Evolutionary conservation across 2,113 vertebrate species (phyloP), one percentile per base, ranked within the genome.

Genomic region (Dipodomys merriami): DNA sequence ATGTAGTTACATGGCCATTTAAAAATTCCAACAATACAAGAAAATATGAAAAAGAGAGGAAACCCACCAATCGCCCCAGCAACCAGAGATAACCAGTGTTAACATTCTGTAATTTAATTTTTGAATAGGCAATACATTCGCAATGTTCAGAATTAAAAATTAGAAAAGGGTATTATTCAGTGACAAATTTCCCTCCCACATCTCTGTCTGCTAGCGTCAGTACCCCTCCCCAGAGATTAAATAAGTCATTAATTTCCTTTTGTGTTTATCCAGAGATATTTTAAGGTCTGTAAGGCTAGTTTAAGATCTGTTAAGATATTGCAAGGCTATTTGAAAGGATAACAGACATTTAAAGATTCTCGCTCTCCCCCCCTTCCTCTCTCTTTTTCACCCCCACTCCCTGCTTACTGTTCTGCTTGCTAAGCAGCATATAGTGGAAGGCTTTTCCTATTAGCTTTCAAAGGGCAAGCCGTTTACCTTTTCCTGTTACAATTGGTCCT

Each of bases 91-190:
- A 96, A 85, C 87, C 33, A 60, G 87, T 71, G 57, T 82, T 83
- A 94, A 94, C 84, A 79, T 79, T 35, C 35, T 84, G 90, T 95
- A 95, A 94, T 95, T 96, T 96, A 96, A 95, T 95, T 95, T 96
- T 91, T 90, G 93, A 95, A 91, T 80, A 95, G 95, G 88, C 84
- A 90, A 79, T 96, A 86, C 73, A 93, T 95, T 96, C 81, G 65
- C 71, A 76, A 82, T 30, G 13, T 76, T 96, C 78, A 90, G 90
- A 95, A 96, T 95, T 93, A 94, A 96, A 96, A 94, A 91, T 89
- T 49, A 92, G 30, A 88, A 91, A 92, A 71, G 84, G 69, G 35
- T 49, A 71, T 90, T 93, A 86, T 91, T 96, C 89, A 82, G 82
- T 64, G 93, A 67, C 91, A 86, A 90, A 30, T n/a, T 89, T 84